phyloP scores from a whole-genome alignment of 2,113 vertebrate genomes.

The Poeciliopsis occidentalis region DNA sequence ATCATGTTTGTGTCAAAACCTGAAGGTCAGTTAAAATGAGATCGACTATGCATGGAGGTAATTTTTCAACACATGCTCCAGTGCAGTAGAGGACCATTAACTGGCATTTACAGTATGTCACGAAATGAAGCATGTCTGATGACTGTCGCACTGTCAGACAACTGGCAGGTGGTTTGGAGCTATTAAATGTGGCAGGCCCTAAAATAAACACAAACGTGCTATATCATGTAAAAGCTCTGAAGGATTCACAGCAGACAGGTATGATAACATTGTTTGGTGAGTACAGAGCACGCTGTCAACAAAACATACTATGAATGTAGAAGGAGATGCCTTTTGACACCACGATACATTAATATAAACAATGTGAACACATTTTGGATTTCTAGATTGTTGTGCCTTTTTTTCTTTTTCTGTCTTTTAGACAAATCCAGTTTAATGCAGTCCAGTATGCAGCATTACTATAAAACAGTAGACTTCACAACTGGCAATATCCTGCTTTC shows the following conservation, averaged over 20 bases:
- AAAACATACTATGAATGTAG: constrained; percentile 17
- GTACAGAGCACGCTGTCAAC: constrained; percentile 47
- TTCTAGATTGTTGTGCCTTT: constrained; percentile 22
- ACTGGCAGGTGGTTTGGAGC: constrained; percentile 47
- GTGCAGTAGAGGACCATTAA: constrained; percentile 31
- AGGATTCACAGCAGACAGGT: constrained; percentile 60
- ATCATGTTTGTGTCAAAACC: constrained; percentile 31
- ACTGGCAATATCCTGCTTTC: constrained; percentile 29
- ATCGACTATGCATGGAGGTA: constrained; percentile 23
- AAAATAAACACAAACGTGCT: constrained; percentile 63
- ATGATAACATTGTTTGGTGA: constrained; percentile 58
- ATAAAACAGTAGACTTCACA: constrained; percentile 43
- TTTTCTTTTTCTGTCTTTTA: constrained; percentile 42
- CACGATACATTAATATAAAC: constrained; percentile 20
- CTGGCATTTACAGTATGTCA: constrained; percentile 59
- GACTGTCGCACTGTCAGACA: constrained; percentile 42
- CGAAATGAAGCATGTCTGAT: constrained; percentile 56
- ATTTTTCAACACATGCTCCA: constrained; percentile 16
- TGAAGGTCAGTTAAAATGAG: constrained; percentile 45
- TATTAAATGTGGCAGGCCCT: constrained; percentile 59
- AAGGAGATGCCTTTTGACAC: constrained; percentile 33
- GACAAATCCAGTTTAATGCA: constrained; percentile 41
- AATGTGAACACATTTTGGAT: constrained; percentile 22
- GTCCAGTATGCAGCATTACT: constrained; percentile 16
- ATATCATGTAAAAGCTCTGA: constrained; percentile 52